Evolutionary conservation across 2,113 vertebrate genomes (phyloP).

Genomic region (Gymnocephalus cernua): DNA sequence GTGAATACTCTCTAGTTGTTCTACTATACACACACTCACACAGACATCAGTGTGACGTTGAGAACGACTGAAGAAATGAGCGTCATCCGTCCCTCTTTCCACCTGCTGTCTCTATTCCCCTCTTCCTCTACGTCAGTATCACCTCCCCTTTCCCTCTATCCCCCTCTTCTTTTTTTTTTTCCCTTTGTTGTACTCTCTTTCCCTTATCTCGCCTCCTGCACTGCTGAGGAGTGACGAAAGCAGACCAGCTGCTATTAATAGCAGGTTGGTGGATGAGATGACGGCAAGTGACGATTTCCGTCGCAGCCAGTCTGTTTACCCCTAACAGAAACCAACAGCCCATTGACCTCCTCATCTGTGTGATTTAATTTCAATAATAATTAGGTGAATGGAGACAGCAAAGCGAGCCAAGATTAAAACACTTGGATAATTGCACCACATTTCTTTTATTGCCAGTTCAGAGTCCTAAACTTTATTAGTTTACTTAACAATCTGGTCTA

Average conservation of each 20-base stretch:
- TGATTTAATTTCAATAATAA: constrained; percentile 14
- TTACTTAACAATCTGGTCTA: constrained; percentile 12
- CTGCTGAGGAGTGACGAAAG: constrained; percentile 72
- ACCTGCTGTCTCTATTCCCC: constrained; percentile 36
- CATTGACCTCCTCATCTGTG: constrained; percentile 43
- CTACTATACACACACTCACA: not conserved
- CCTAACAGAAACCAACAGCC: constrained; percentile 19
- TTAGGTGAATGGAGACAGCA: not conserved
- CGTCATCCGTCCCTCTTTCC: constrained; percentile 44
- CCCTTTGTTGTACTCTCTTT: not conserved
- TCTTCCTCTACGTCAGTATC: constrained; percentile 5
- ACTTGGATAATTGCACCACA: constrained; percentile 6
- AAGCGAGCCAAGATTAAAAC: constrained; percentile 19
- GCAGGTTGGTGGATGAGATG: constrained; percentile 68
- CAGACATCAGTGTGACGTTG: constrained; percentile 56
- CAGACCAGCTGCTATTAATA: constrained; percentile 80
- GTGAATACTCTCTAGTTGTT: not conserved
- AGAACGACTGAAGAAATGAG: constrained; percentile 49
- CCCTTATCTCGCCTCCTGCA: not conserved
- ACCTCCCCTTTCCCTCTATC: not conserved
- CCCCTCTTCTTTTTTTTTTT: not conserved
- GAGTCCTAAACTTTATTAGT: constrained; percentile 21
- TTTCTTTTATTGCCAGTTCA: constrained; percentile 10
- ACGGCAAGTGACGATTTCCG: constrained; percentile 61
- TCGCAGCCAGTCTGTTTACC: constrained; percentile 34